phyloP scores from a whole-genome alignment of 2,113 vertebrate species.

The Rhea americana region DNA sequence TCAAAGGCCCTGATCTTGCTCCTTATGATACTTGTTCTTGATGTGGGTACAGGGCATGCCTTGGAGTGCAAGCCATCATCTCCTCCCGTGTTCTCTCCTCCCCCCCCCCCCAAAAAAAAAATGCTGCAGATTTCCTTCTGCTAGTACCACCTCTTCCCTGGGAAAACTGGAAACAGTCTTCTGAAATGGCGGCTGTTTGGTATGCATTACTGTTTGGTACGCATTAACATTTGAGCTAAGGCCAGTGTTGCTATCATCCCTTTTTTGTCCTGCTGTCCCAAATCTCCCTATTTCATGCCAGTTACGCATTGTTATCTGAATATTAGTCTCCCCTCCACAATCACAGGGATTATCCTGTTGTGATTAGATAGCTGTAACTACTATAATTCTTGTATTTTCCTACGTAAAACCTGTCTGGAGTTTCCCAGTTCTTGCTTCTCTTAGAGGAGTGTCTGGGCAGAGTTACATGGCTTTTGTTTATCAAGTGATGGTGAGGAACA shows the following conservation, averaged over 20 bases:
- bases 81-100: too few species aligned
- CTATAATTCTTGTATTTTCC: neutral
- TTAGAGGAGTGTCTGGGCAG: neutral
- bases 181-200: neutral
- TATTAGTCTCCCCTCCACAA: neutral
- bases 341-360: conserved; percentile 25
- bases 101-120: neutral
- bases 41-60: neutral
- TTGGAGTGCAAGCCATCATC: neutral
- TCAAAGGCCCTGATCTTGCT: neutral
- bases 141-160: neutral
- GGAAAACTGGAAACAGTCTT: neutral
- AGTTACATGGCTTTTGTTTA: neutral
- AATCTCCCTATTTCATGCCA: conserved; percentile 20
- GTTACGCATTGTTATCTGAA: neutral
- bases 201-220: neutral
- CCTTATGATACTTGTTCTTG: neutral
- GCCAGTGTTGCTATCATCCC: neutral
- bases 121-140: neutral
- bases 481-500: neutral
- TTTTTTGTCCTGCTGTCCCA: neutral
- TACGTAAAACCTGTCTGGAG: neutral
- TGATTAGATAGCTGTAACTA: conserved; percentile 12
- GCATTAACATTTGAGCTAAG: neutral
- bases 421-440: neutral